Base-by-base conservation (phyloP, 2,888 invertebrate species). In the Cheilosia vernalis region DNA sequence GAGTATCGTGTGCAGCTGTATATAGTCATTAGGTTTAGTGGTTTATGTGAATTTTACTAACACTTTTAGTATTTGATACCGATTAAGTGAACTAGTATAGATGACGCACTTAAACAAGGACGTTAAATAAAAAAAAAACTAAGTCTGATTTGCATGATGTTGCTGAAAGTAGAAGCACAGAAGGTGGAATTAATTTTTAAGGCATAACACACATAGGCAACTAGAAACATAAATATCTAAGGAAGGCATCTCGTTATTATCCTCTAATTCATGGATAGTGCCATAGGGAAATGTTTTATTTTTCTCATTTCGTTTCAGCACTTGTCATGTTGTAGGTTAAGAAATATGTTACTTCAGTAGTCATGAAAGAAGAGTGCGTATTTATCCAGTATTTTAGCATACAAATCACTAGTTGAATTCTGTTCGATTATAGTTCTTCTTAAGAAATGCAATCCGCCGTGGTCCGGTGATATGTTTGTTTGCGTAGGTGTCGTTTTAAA, bases 1-100 rank as follows among this genome's bases (percentile, higher is more conserved):
- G n/a, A n/a, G n/a, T n/a, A 53, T 3, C 55, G 17, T 47, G 72
- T 53, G 66, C 47, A 76, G 56, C 49, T 76, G 76, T 76, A 76
- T 55, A 69, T 74, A 84, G 74, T 84, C 83, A 84, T 60, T 84
- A 84, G 53, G 56, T 42, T 74, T 64, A 24, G 17, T 17, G 6
- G 72, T 42, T 72, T 21, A 49, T 56, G 42, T 56, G 13, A 51
- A 51, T 15, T 60, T 17, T 60, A 53, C 69, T 81, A 76, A 76
- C 81, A 76, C 51, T 51, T 77, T 70, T 74, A 84, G 84, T 80
- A 84, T 84, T 84, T 80, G 63, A 84, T 84, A 84, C 64, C 63
- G 47, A 74, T 64, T 80, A 84, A 80, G 84, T 64, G 21, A 73
- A 24, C 7, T 53, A 69, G 42, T 44, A 27, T 56, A 19, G 9